Evolutionary conservation across 2,888 invertebrate species (phyloP).

Genomic region (Chrysomela aeneicollis): DNA sequence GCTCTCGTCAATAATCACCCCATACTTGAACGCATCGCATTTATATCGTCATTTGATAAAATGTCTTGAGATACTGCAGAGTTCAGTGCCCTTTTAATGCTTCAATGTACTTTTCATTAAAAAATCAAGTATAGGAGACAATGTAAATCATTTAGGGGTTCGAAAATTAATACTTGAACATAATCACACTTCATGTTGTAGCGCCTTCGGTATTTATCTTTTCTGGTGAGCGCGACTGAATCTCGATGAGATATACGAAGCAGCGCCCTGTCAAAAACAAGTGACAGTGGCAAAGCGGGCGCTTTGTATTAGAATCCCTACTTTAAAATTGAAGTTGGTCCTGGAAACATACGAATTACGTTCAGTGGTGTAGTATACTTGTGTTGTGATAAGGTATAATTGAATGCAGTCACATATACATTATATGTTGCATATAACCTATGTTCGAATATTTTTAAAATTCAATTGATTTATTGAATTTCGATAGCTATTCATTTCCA

Average conservation of each 20-base stretch:
- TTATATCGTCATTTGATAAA: too few relatives aligned
- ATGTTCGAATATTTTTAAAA: too few relatives aligned
- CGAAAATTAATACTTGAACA: conserved; percentile 37
- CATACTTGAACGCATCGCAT: too few relatives aligned
- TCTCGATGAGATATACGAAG: conserved; percentile 48
- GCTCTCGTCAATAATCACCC: too few relatives aligned
- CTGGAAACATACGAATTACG: conserved; percentile 38
- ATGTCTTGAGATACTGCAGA: conserved; percentile 19
- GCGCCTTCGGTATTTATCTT: conserved; percentile 39
- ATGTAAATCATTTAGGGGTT: conserved; percentile 39
- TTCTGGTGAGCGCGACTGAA: conserved; percentile 38
- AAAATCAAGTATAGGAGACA: conserved; percentile 31
- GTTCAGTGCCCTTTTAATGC: conserved; percentile 22
- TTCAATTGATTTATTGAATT: too few relatives aligned
- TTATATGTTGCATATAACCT: too few relatives aligned
- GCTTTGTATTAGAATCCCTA: conserved; percentile 42
- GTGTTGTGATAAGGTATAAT: not conserved
- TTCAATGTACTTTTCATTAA: conserved; percentile 18
- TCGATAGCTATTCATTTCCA: too few relatives aligned
- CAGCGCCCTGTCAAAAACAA: conserved; percentile 48
- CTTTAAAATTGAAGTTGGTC: conserved; percentile 48
- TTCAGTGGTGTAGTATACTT: not conserved
- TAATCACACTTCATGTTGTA: conserved; percentile 38
- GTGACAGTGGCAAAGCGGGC: conserved; percentile 46
- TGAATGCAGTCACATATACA: too few relatives aligned